Evolutionary conservation across 2,888 invertebrate species (phyloP), one percentile per base, ranked within the genome.

Genomic region (Ashinkailepas kermadecensis): DNA sequence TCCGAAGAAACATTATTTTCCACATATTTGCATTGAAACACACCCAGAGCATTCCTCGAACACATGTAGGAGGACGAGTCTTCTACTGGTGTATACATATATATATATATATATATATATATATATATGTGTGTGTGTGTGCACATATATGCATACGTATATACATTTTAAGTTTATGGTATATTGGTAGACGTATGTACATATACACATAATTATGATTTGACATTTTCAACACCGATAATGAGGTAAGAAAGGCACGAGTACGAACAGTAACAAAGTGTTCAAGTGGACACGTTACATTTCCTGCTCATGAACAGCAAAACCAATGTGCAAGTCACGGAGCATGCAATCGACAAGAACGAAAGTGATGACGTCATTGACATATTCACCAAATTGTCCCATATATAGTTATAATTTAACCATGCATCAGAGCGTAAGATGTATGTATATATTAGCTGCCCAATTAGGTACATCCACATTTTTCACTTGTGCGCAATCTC

Each of bases 71-170:
- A 39, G 39, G 39, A 39, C 39, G 2, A 39, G 39, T 4, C 39
- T 39, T 39, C 39, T 39, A 39, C 39, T 4, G 39, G 6, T 18
- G 21, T 64, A 64, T 18, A 13, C 12, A 18, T 64, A 64, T 64
- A 64, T 64, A 18, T 64, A 64, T 64, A 64, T 64, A 64, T 64
- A 64, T 64, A 64, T 64, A 64, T 64, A 64, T 64, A 64, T 18
- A 64, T 64, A 64, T 64, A 64, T 64, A 64, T 18, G 12, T 64
- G 12, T 64, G 12, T 64, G 12, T 64, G 12, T 64, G 12, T 64
- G 12, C 12, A 64, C 12, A 64, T 64, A 64, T 64, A 64, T 64
- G 12, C 12, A 64, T 64, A 64, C 12, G 12, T 64, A 64, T 64
- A 64, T 64, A 64, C 12, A 64, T 64, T 15, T 62, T 18, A 8